Conservation (phyloP, 2,797 vertebrate genomes). For the Cottoperca gobio region DNA sequence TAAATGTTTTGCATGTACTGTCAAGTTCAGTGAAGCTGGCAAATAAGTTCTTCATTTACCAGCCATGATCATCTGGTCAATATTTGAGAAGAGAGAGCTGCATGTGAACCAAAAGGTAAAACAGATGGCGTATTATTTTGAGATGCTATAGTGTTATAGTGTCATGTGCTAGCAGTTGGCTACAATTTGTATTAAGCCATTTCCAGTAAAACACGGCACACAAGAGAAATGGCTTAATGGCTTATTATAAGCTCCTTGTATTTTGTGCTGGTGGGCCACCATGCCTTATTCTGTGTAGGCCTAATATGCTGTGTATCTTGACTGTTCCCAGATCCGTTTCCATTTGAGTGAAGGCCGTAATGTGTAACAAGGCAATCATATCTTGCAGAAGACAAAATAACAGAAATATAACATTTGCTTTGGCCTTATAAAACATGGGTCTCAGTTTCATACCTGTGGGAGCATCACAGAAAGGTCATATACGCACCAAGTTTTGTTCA, state of each 20-base stretch:
- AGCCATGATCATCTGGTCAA: neutral
- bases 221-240: constrained; percentile 52
- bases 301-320: constrained; percentile 1
- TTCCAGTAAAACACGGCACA: constrained; percentile 51
- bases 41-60: neutral
- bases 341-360: constrained; percentile 31
- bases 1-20: neutral
- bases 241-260: constrained; percentile 65
- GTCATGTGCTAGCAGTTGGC: constrained; percentile 27
- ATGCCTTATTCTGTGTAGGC: constrained; percentile 24
- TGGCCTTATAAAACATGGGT: neutral
- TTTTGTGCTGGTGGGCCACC: constrained; percentile 37
- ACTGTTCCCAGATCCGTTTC: constrained; percentile 21
- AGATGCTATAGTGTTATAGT: neutral
- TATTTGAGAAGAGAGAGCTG: neutral
- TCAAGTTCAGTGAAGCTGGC: neutral
- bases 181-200: constrained; percentile 15
- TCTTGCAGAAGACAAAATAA: neutral
- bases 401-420: neutral
- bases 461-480: constrained; percentile 29
- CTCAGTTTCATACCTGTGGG: neutral
- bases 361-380: neutral
- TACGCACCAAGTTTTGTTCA: constrained; percentile 98
- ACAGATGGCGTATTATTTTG: neutral
- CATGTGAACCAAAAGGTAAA: neutral